Percentiles rank a stretch among this genome's conserved stretches.
Conservation (phyloP, 2,113 vertebrate genomes). For the Scomber japonicus region DNA sequence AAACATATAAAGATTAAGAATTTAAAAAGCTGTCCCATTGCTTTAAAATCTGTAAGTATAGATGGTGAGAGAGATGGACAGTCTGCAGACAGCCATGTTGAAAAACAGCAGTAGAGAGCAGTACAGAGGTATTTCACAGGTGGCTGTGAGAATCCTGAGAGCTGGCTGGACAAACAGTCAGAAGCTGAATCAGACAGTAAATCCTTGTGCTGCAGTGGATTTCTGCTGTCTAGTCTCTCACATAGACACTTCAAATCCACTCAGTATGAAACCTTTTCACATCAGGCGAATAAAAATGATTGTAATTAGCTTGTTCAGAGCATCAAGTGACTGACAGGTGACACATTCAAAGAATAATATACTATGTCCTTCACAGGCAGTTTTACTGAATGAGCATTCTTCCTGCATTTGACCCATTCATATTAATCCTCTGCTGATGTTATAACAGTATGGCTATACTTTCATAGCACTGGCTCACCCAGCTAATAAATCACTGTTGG, state of each 20-base stretch:
- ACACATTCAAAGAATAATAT: neutral
- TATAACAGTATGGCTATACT: too few relatives aligned
- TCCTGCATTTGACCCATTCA: too few relatives aligned
- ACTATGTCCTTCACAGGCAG: neutral
- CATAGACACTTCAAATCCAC: conserved; percentile 20
- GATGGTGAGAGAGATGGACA: neutral
- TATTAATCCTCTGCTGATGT: too few relatives aligned
- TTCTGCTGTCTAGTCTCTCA: conserved; percentile 19
- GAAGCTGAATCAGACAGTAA: conserved; percentile 29
- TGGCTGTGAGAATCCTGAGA: conserved; percentile 27
- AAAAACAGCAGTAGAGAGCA: conserved; percentile 25
- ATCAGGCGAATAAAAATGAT: conserved; percentile 12
- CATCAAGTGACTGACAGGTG: neutral
- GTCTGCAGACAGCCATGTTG: conserved; percentile 3
- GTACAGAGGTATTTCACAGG: conserved; percentile 64
- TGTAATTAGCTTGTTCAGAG: neutral
- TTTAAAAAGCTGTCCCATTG: neutral
- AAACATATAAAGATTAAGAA: too few relatives aligned
- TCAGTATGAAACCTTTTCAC: neutral
- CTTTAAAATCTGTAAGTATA: neutral
- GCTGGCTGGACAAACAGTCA: conserved; percentile 45
- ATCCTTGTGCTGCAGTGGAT: conserved; percentile 20
- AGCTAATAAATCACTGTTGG: too few relatives aligned
- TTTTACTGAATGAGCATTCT: too few relatives aligned
- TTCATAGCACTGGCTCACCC: too few relatives aligned